Conservation (phyloP, 35 echinoderm and acorn worm species). For the Strongylocentrotus purpuratus region DNA sequence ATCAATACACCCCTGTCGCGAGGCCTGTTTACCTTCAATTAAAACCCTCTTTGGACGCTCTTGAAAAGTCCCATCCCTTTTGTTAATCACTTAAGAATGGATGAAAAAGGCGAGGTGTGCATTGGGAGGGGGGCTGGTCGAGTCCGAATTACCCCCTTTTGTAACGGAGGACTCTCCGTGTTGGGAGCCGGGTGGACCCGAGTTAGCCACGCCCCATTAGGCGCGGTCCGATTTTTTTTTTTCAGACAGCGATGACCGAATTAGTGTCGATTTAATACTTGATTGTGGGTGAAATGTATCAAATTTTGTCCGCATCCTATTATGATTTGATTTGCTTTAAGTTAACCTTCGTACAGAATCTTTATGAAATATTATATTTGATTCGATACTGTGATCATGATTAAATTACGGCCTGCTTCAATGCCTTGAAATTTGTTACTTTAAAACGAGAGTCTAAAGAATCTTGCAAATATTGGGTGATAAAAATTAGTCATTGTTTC, state of each 20-base stretch:
- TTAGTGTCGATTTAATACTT: not conserved
- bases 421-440: too few relatives aligned
- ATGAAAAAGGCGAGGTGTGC: not conserved
- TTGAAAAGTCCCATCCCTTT: not conserved
- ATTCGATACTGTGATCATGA: too few relatives aligned
- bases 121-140: not conserved
- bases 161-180: not conserved
- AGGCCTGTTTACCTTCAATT: slow-evolving; percentile 30
- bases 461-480: too few relatives aligned
- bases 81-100: slow-evolving; percentile 31
- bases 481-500: too few relatives aligned
- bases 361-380: too few relatives aligned
- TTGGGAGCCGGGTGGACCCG: not conserved
- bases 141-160: not conserved
- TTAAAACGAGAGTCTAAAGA: too few relatives aligned
- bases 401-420: too few relatives aligned
- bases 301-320: not conserved
- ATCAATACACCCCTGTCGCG: slow-evolving; percentile 20
- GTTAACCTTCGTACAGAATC: not conserved
- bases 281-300: not conserved
- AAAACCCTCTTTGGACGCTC: slow-evolving; percentile 10
- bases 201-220: not conserved
- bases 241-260: not conserved
- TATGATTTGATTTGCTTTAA: not conserved
- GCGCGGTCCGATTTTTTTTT: not conserved